Evolutionary conservation across 1,140 invertebrate species (phyloP).

Genomic region (Myzus persicae): DNA sequence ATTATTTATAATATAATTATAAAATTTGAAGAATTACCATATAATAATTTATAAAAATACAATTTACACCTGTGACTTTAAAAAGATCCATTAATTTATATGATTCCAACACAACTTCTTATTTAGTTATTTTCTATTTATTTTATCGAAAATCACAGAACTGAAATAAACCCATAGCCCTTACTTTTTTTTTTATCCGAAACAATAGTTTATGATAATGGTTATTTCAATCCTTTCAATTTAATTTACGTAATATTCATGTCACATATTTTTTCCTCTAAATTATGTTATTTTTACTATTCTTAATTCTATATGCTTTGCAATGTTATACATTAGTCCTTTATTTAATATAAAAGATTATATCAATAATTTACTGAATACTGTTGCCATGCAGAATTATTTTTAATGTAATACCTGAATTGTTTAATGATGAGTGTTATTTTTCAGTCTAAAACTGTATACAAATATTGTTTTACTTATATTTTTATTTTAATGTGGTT

Average conservation of each 20-base stretch:
- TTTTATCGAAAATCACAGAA: neutral
- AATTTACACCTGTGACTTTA: too few species aligned
- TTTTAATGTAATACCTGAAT: neutral
- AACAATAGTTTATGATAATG: neutral
- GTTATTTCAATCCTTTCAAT: neutral
- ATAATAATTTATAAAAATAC: too few species aligned
- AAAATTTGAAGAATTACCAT: too few species aligned
- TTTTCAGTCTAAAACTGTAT: neutral
- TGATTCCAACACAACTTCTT: too few species aligned
- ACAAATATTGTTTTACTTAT: neutral
- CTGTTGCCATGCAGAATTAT: neutral
- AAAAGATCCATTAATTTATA: too few species aligned
- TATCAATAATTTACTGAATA: neutral
- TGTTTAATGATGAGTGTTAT: neutral
- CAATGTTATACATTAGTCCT: too few species aligned
- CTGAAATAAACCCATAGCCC: fast-evolving
- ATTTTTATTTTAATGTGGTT: neutral
- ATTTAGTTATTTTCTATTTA: too few species aligned
- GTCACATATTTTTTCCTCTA: neutral
- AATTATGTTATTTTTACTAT: neutral
- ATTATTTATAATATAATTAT: neutral
- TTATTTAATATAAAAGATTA: too few species aligned
- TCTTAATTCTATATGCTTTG: neutral
- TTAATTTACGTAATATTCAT: too few species aligned
- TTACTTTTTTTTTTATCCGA: neutral